Evolutionary conservation across 2,797 vertebrate species (phyloP).

Genomic region (Eulemur rubriventer): DNA sequence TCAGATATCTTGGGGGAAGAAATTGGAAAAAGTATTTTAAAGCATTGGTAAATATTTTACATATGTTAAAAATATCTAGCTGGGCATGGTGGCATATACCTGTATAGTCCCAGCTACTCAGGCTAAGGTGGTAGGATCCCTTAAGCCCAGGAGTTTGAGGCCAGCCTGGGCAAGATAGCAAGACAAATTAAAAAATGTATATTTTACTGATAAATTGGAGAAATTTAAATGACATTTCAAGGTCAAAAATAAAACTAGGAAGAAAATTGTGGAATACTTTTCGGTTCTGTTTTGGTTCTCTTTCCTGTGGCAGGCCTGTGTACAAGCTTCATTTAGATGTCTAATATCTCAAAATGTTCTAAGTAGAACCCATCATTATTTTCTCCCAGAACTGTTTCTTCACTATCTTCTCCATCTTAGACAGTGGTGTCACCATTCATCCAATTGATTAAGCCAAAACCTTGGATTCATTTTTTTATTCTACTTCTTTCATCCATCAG

Average conservation of each 20-base stretch:
- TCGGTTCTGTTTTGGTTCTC: neutral
- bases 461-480: neutral
- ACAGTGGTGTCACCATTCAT: neutral
- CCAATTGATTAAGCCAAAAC: neutral
- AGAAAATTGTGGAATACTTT: neutral
- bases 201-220: neutral
- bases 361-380: neutral
- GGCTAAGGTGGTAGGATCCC: neutral
- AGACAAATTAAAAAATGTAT: neutral
- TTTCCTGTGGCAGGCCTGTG: neutral
- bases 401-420: neutral
- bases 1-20: neutral
- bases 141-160: neutral
- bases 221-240: slow-evolving; percentile 27
- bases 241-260: neutral
- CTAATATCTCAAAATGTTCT: neutral
- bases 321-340: neutral
- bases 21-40: slow-evolving; percentile 19
- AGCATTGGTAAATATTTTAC: neutral
- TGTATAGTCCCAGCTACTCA: neutral
- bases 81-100: too few species aligned
- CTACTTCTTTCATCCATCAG: neutral
- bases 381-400: neutral
- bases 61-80: neutral
- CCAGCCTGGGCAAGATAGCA: neutral